Conservation (phyloP, 2,113 vertebrate species). For the Gobiocypris rarus region DNA sequence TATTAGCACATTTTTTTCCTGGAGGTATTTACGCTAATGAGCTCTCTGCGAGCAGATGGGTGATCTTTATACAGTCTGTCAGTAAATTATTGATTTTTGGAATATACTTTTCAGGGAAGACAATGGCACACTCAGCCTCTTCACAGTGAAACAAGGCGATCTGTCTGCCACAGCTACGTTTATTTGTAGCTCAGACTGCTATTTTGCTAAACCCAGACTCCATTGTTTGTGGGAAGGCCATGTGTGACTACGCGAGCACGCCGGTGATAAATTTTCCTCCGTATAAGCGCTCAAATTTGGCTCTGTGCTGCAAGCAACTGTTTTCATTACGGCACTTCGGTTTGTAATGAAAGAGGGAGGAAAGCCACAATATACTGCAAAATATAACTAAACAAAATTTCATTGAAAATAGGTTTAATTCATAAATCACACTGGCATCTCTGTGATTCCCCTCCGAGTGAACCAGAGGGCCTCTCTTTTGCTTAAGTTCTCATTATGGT, state of each 20-base stretch:
- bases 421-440: conserved; percentile 62
- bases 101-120: conserved; percentile 65
- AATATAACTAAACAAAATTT: conserved; percentile 60
- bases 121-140: conserved; percentile 61
- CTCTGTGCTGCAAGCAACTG: conserved; percentile 47
- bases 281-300: conserved; percentile 50
- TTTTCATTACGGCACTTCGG: conserved; percentile 55
- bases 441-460: conserved; percentile 58
- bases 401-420: conserved; percentile 61
- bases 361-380: conserved; percentile 58
- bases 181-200: conserved; percentile 53
- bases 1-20: conserved; percentile 77
- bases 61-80: conserved; percentile 73
- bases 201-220: conserved; percentile 45
- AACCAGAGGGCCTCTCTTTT: conserved; percentile 59
- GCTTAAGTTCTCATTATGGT: conserved; percentile 66
- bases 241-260: conserved; percentile 45
- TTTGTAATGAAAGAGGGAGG: conserved; percentile 58
- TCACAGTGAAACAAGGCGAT: conserved; percentile 66
- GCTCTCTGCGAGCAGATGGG: conserved; percentile 66
- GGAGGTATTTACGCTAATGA: conserved; percentile 76
- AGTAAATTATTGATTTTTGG: conserved; percentile 71
- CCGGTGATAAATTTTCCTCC: conserved; percentile 57
- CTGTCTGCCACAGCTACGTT: conserved; percentile 59
- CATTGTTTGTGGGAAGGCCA: conserved; percentile 50